Evolutionary conservation across 2,797 vertebrate genomes (phyloP).

Genomic region (Chloroceryle amazona): DNA sequence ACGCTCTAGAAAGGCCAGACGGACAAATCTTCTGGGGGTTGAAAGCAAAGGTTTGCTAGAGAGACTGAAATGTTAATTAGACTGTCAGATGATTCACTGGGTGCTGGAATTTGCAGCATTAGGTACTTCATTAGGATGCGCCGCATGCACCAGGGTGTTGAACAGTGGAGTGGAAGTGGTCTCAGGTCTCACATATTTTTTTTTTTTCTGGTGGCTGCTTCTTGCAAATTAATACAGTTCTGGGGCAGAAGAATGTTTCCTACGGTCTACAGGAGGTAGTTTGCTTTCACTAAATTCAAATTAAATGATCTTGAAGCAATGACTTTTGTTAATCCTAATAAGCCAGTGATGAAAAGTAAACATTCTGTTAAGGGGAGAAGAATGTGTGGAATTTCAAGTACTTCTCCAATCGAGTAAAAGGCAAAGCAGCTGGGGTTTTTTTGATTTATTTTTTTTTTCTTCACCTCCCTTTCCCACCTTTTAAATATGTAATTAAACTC

Average conservation of each 20-base stretch:
- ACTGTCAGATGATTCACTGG: constrained; percentile 21
- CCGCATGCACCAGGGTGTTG: not conserved
- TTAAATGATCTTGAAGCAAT: constrained; percentile 88
- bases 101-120: constrained; percentile 35
- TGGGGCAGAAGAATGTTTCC: constrained; percentile 45
- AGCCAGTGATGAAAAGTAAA: constrained; percentile 88
- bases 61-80: constrained; percentile 42
- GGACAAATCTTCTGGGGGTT: not conserved
- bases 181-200: not conserved
- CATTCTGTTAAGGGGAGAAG: constrained; percentile 87
- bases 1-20: not conserved
- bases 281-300: constrained; percentile 89
- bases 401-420: constrained; percentile 86
- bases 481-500: constrained; percentile 66
- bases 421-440: constrained; percentile 65
- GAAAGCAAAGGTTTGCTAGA: not conserved
- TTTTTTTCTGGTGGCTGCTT: constrained; percentile 7
- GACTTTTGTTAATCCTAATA: constrained; percentile 89
- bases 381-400: constrained; percentile 93
- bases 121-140: constrained; percentile 59
- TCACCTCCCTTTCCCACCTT: constrained; percentile 61
- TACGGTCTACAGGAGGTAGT: constrained; percentile 76
- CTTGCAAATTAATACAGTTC: constrained; percentile 50
- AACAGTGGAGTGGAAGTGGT: not conserved
- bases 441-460: not conserved